These are phyloP conservation scores for Erebia epiphron DNA, from an alignment of 2,888 invertebrate genomes.

Conservation along the genomic window DNA sequence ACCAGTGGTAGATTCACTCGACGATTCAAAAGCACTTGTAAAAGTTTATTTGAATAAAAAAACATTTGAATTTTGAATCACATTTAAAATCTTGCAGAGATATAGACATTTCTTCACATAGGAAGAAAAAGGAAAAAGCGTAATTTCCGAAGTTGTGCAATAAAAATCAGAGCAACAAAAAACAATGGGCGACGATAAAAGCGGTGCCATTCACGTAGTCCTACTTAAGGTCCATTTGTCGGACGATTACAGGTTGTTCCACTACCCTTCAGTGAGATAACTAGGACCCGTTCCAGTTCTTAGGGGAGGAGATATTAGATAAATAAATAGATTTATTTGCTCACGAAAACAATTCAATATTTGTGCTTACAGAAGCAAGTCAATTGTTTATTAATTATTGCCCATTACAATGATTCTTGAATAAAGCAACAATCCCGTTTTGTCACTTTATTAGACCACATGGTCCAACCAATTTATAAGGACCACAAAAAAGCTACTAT, in stretches of 20 bases:
- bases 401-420: too few species aligned
- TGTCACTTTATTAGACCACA: background rate
- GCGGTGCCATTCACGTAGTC: constrained; percentile 8
- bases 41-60: too few species aligned
- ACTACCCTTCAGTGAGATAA: constrained; percentile 7
- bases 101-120: too few species aligned
- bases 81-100: background rate
- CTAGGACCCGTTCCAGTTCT: background rate
- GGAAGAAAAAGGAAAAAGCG: background rate
- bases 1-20: too few species aligned
- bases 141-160: constrained; percentile 16
- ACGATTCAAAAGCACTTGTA: too few species aligned
- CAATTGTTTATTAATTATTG: too few species aligned
- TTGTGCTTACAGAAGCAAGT: too few species aligned
- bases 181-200: constrained; percentile 16
- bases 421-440: background rate
- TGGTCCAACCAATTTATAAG: background rate
- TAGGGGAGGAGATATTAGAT: background rate
- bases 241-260: constrained; percentile 10
- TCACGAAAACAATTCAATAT: too few species aligned
- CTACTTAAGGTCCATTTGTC: constrained; percentile 16
- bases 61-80: too few species aligned
- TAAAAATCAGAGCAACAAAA: constrained; percentile 19
- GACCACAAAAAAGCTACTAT: too few species aligned
- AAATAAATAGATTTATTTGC: too few species aligned